Percentiles rank a stretch among this genome's conserved stretches.
Evolutionary conservation across 1,140 invertebrate species (phyloP).

Genomic region (Diuraphis noxia): DNA sequence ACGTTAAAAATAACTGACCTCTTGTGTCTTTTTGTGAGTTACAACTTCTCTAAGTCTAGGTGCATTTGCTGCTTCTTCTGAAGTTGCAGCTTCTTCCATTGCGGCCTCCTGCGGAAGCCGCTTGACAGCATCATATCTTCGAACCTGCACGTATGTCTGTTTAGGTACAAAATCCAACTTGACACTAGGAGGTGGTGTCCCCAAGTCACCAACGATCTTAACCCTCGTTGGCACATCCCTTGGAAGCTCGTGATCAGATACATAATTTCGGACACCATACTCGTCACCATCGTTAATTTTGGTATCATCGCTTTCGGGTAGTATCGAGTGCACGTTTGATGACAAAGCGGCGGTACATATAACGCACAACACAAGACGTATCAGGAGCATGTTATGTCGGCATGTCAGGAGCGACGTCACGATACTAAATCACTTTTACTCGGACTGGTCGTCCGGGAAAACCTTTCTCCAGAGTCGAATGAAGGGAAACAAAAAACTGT

Average conservation of each 20-base stretch:
- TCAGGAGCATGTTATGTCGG: slow-evolving; percentile 50
- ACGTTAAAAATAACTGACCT: slow-evolving; percentile 56
- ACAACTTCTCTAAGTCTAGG: slow-evolving; percentile 69
- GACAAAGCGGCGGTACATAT: not conserved
- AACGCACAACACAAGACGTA: slow-evolving; percentile 44
- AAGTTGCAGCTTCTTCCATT: slow-evolving; percentile 63
- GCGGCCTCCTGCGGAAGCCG: slow-evolving; percentile 66
- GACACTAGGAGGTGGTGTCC: slow-evolving; percentile 60
- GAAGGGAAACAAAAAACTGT: slow-evolving; percentile 37
- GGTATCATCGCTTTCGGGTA: not conserved
- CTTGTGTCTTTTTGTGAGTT: slow-evolving; percentile 70
- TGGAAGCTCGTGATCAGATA: slow-evolving; percentile 62
- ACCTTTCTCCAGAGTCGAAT: slow-evolving; percentile 36
- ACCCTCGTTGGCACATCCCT: slow-evolving; percentile 62
- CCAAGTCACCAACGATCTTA: slow-evolving; percentile 63
- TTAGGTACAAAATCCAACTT: slow-evolving; percentile 67
- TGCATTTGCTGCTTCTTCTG: slow-evolving; percentile 67
- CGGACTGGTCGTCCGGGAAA: slow-evolving; percentile 14
- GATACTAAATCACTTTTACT: slow-evolving; percentile 54
- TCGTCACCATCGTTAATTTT: slow-evolving; percentile 40
- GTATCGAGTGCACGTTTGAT: not conserved
- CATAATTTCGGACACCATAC: slow-evolving; percentile 24
- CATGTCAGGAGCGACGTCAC: slow-evolving; percentile 41
- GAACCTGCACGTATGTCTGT: slow-evolving; percentile 70
- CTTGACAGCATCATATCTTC: slow-evolving; percentile 65